Conservation (phyloP, 2,113 vertebrate genomes). For the Arvicanthis niloticus region DNA sequence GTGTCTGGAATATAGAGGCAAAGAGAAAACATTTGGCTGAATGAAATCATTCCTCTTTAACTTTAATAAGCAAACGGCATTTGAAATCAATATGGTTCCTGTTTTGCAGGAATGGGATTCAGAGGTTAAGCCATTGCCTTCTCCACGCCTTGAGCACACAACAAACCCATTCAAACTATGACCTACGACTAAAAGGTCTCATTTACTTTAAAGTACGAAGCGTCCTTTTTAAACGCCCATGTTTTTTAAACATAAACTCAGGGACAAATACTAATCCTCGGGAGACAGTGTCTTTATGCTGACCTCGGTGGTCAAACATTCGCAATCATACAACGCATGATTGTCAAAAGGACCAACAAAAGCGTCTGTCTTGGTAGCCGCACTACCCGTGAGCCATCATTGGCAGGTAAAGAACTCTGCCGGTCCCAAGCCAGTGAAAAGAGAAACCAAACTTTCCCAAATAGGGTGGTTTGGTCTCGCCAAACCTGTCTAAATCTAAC, state of each 20-base stretch:
- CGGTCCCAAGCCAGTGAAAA: background rate
- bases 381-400: background rate
- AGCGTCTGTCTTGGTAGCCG: background rate
- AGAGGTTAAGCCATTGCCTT: background rate
- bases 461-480: conserved; percentile 59
- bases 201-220: conserved; percentile 51
- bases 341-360: background rate
- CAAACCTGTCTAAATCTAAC: conserved; percentile 59
- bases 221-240: conserved; percentile 9
- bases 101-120: background rate
- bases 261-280: conserved; percentile 40
- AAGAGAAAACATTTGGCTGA: conserved; percentile 31
- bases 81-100: background rate
- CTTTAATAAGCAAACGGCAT: conserved; percentile 48
- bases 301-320: conserved; percentile 33
- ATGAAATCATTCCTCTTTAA: conserved; percentile 58
- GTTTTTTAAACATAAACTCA: conserved; percentile 56
- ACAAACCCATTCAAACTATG: conserved; percentile 53
- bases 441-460: conserved; percentile 73
- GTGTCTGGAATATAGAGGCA: background rate
- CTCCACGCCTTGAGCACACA: background rate
- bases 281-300: conserved; percentile 45
- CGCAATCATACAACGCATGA: conserved; percentile 9
- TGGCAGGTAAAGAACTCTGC: conserved; percentile 2
- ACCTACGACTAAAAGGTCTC: conserved; percentile 31